Conservation (phyloP, 2,797 vertebrate species). For the Pygocentrus nattereri region DNA sequence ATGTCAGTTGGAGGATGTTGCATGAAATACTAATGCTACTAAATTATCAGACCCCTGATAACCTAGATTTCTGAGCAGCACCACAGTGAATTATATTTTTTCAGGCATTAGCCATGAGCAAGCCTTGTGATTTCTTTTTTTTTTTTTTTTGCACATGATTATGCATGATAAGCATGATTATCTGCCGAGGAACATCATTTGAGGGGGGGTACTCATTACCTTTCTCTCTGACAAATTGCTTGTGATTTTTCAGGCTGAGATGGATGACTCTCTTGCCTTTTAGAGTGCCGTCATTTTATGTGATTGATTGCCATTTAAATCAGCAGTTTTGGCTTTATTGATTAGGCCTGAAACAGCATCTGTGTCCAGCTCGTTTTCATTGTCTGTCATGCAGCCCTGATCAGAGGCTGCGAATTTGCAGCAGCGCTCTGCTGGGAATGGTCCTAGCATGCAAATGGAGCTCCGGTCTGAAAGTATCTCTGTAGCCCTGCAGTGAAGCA, state of each 20-base stretch:
- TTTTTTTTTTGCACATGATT: not conserved
- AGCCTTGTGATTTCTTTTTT: not conserved
- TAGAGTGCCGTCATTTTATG: conserved; percentile 47
- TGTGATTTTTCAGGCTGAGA: conserved; percentile 60
- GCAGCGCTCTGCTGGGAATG: conserved; percentile 6
- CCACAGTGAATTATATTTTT: not conserved
- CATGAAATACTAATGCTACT: conserved; percentile 6
- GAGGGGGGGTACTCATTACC: not conserved
- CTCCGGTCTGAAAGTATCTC: not conserved
- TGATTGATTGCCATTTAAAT: conserved; percentile 65
- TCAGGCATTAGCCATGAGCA: conserved; percentile 15
- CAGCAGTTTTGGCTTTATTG: conserved; percentile 51
- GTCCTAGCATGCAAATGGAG: conserved; percentile 25
- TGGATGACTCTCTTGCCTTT: conserved; percentile 60
- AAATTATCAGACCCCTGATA: not conserved
- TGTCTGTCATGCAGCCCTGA: conserved; percentile 3
- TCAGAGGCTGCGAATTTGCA: conserved; percentile 3
- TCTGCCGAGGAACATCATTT: not conserved
- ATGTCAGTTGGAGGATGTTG: conserved; percentile 10
- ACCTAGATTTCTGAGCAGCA: not conserved
- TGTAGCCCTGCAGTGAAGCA: not conserved
- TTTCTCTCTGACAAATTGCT: conserved; percentile 68
- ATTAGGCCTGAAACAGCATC: conserved; percentile 45
- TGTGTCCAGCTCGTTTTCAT: conserved; percentile 24
- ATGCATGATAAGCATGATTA: conserved; percentile 14